Base-by-base conservation (phyloP, 2,797 vertebrate species). In the Percopsis omiscomaycus region DNA sequence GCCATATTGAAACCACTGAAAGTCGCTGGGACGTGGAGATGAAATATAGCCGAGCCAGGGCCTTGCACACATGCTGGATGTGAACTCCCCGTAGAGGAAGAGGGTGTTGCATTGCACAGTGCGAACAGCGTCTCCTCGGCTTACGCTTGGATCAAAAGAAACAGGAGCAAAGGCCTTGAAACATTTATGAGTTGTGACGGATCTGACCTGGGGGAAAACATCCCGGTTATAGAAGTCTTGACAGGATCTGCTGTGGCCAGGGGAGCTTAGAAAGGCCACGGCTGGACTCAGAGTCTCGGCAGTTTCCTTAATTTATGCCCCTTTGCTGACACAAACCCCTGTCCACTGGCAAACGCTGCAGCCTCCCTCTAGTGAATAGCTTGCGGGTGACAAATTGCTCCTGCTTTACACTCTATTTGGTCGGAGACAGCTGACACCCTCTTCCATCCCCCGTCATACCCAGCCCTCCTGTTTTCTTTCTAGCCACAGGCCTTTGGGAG, bases 381-480 rank as follows among this genome's bases (percentile, higher is more conserved):
- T 88, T 77, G 83, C 52, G 78, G 86, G 87, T 95, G 94, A 95
- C 91, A 95, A 93, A 94, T 92, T 90, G 91, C 90, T 90, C 62
- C 88, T 89, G 91, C 90, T 94, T 94, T 93, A 92, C 92, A 93
- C 92, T 94, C 92, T 89, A 93, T 93, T 94, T 94, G 84, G 79
- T 92, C 76, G 75, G 79, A 85, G 88, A 85, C 90, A 90, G 89
- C 91, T 88, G 84, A 78, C 84, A 81, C 80, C 81, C 81, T 79
- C 85, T 81, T 81, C 80, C 77, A 14, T 59, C 54, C 61, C 51
- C 59, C 37, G 82, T 78, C 85, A 67, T 4, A 64, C 71, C 64
- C 69, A 75, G 80, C 70, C 69, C 87, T 83, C 90, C 90, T 88
- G 80, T 82, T 86, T 78, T 91, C 85, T 91, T 90, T 73, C 73